Evolutionary conservation across 2,888 invertebrate species (phyloP), one percentile per base, ranked within the genome.

Genomic region (Callyntrura guangdongensis): DNA sequence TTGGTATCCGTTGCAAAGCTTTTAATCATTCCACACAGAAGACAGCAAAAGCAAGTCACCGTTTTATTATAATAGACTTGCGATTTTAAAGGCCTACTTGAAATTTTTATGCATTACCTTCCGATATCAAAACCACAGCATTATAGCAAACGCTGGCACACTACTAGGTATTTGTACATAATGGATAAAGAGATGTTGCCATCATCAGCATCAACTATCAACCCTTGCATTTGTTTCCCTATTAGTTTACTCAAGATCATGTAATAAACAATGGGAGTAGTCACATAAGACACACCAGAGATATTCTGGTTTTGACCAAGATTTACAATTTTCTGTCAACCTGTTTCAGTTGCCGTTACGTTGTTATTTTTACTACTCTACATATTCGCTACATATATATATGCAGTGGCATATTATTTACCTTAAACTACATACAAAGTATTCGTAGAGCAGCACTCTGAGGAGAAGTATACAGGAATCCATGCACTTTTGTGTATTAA

Each of bases 301-400:
- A 47, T 22, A 67, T 67, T 84, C 84, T 84, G 22, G 53, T 84
- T 84, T 64, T 72, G n/a, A 11, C 25, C 69, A 83, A 89, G 83
- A 83, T 89, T 89, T 89, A 89, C 83, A 22, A 56, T 45, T 88
- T 82, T 81, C 82, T 81, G 87, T 81, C 72, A 88, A 77, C 74
- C 36, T 36, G 61, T 56, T 82, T 82, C 49, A 36, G 59, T 77
- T 79, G 27, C 79, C 79, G 79, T 56, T 79, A 79, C 12, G 11
- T 67, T 25, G 27, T 27, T 11, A 61, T 11, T 61, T 61, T 17
- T 36, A 69, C 69, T 5, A 61, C 61, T 2, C 20, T 61, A 61
- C 20, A 17, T 61, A 2, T n/a, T n/a, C n/a, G n/a, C n/a, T n/a
- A n/a, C n/a, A n/a, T n/a, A n/a, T n/a, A n/a, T n/a, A n/a, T n/a